A percentile compares a stretch with the other conserved stretches of the same genome.
These are phyloP conservation scores for Cynoglossus semilaevis DNA, from an alignment of 2,113 vertebrate genomes.

Conservation along the genomic window DNA sequence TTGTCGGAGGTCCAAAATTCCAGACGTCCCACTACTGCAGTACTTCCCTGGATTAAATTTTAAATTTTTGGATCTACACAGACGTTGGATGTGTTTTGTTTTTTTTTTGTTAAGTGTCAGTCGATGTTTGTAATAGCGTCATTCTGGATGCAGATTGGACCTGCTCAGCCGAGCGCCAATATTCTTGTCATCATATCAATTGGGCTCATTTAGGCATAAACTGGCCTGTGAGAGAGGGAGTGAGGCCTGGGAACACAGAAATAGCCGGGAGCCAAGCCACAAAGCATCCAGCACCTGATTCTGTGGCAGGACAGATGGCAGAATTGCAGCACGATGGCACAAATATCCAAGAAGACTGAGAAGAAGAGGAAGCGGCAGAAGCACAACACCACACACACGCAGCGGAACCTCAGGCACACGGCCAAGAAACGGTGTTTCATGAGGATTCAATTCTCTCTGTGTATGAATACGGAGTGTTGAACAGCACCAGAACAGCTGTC, in stretches of 20 bases:
- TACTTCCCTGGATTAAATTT: too few species aligned
- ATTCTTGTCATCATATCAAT: conserved; percentile 41
- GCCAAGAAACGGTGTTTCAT: conserved; percentile 58
- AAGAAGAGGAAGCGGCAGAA: conserved; percentile 37
- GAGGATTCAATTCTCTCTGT: conserved; percentile 52
- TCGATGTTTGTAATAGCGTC: conserved; percentile 5
- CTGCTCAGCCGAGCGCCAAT: conserved; percentile 25
- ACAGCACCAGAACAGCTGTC: conserved; percentile 55
- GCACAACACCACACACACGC: conserved; percentile 4
- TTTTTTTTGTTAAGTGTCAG: not conserved
- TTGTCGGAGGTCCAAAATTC: too few species aligned
- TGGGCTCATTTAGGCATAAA: conserved; percentile 51
- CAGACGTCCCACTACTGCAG: too few species aligned
- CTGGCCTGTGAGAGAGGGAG: conserved; percentile 56
- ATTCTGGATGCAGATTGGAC: conserved; percentile 40
- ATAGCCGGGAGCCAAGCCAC: conserved; percentile 61
- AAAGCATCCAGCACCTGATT: conserved; percentile 66
- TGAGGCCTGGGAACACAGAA: conserved; percentile 36
- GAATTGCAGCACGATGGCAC: conserved; percentile 53
- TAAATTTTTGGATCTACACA: not conserved
- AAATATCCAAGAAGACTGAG: conserved; percentile 40
- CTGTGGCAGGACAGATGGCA: conserved; percentile 67
- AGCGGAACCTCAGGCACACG: conserved; percentile 42
- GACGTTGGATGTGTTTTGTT: not conserved
- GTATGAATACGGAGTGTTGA: conserved; percentile 10